Evolutionary conservation across 2,888 invertebrate genomes (phyloP).

Genomic region (Venusia cambrica): DNA sequence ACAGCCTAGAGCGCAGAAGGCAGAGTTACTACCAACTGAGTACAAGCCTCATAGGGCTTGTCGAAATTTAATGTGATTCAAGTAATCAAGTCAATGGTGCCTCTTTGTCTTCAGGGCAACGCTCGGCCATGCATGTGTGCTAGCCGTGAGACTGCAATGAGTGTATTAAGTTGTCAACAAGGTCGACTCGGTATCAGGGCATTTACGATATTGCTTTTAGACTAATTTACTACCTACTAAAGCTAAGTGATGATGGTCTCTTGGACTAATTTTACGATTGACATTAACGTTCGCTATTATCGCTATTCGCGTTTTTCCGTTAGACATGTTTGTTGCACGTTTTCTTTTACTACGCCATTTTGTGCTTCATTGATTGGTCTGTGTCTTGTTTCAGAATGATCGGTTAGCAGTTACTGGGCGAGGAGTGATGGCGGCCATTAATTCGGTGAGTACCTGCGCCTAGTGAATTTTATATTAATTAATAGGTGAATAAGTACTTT

Average conservation of each 20-base stretch:
- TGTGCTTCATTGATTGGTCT: constrained; percentile 29
- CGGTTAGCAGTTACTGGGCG: constrained; percentile 46
- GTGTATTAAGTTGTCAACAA: constrained; percentile 64
- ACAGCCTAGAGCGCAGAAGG: too few relatives aligned
- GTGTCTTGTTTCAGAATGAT: constrained; percentile 68
- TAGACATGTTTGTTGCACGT: constrained; percentile 21
- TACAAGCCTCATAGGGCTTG: too few relatives aligned
- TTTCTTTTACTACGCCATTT: constrained; percentile 23
- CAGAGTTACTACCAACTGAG: too few relatives aligned
- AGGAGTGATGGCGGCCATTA: constrained; percentile 83
- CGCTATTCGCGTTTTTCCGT: constrained; percentile 32
- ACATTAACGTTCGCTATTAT: constrained; percentile 40
- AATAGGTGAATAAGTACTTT: too few relatives aligned
- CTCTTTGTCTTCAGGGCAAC: constrained; percentile 31
- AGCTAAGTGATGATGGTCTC: constrained; percentile 11
- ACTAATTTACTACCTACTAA: constrained; percentile 48
- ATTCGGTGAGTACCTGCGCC: constrained; percentile 85
- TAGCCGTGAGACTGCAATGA: constrained; percentile 62
- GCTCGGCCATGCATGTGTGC: constrained; percentile 29
- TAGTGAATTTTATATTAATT: too few relatives aligned
- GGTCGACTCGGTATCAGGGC: constrained; percentile 56
- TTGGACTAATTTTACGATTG: constrained; percentile 44
- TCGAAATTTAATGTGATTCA: not conserved
- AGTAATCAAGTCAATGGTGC: too few relatives aligned
- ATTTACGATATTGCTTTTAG: constrained; percentile 64